Percentiles rank a stretch among this genome's conserved stretches.
phyloP scores from a whole-genome alignment of 1,140 invertebrate species.

The Steinernema feltiae region DNA sequence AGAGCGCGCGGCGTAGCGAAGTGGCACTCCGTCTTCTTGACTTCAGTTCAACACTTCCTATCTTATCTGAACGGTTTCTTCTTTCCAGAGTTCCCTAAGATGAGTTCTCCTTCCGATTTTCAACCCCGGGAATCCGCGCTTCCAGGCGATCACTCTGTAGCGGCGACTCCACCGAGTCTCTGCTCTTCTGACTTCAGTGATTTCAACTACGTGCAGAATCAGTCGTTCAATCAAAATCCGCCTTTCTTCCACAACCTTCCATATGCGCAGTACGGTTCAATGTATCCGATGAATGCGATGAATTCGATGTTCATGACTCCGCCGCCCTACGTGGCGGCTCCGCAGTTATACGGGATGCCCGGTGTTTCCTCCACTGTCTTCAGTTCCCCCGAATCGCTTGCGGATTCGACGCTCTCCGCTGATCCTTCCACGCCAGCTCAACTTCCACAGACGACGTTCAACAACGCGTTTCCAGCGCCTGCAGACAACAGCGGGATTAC shows the following conservation, averaged over 20 bases:
- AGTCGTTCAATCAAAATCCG: too few species aligned
- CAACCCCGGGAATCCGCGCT: too few species aligned
- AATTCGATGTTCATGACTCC: not conserved
- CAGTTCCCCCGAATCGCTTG: not conserved
- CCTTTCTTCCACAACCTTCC: too few species aligned
- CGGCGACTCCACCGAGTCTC: not conserved
- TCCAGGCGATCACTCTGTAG: too few species aligned
- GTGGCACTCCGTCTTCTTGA: not conserved
- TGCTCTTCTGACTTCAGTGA: not conserved
- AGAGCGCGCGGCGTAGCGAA: not conserved
- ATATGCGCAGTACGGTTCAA: too few species aligned
- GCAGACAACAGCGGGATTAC: not conserved
- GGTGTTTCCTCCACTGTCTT: not conserved
- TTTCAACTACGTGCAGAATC: too few species aligned
- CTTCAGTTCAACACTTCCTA: not conserved
- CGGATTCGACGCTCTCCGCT: not conserved
- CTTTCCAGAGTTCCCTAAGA: not conserved
- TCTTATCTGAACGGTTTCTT: not conserved
- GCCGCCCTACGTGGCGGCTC: not conserved
- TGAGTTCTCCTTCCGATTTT: not conserved
- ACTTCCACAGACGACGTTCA: not conserved
- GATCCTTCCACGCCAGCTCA: not conserved
- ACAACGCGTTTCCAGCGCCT: not conserved
- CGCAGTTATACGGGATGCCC: not conserved
- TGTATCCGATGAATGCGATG: not conserved